Evolutionary conservation across 2,113 vertebrate genomes (phyloP).

Genomic region (Pampusana beccarii): DNA sequence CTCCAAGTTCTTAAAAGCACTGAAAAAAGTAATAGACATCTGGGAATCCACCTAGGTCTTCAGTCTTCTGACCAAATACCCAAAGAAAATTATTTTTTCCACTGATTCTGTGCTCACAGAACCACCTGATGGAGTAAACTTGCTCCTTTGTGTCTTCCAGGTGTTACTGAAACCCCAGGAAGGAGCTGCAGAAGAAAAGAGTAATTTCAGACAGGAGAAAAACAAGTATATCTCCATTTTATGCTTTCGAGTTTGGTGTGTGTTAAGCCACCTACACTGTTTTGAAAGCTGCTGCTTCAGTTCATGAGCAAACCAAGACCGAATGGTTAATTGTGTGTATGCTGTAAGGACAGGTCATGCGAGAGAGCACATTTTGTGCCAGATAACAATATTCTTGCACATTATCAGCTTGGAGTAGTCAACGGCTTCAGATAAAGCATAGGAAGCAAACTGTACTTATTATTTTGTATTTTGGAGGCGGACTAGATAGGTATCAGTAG

Average conservation of each 20-base stretch:
- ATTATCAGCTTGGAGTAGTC: constrained; percentile 1
- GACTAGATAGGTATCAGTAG: neutral
- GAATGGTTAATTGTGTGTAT: constrained; percentile 47
- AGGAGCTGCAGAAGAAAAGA: neutral
- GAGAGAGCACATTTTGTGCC: constrained; percentile 28
- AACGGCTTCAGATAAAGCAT: neutral
- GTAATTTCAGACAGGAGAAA: neutral
- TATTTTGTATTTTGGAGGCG: neutral
- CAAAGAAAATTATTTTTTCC: neutral
- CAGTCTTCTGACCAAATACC: neutral
- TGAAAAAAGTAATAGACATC: neutral
- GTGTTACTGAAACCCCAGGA: neutral
- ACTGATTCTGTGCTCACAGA: neutral
- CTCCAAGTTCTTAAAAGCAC: neutral
- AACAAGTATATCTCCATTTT: neutral
- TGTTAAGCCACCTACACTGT: neutral
- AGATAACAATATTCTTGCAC: constrained; percentile 16
- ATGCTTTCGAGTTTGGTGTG: neutral
- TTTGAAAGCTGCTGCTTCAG: constrained; percentile 34
- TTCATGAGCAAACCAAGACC: constrained; percentile 12
- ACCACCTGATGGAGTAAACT: neutral
- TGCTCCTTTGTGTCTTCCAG: neutral
- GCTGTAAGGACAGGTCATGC: constrained; percentile 23
- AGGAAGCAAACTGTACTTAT: neutral
- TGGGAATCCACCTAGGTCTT: neutral